Evolutionary conservation across 2,113 vertebrate genomes (phyloP), one percentile per base, ranked within the genome.

Genomic region (Menura novaehollandiae): DNA sequence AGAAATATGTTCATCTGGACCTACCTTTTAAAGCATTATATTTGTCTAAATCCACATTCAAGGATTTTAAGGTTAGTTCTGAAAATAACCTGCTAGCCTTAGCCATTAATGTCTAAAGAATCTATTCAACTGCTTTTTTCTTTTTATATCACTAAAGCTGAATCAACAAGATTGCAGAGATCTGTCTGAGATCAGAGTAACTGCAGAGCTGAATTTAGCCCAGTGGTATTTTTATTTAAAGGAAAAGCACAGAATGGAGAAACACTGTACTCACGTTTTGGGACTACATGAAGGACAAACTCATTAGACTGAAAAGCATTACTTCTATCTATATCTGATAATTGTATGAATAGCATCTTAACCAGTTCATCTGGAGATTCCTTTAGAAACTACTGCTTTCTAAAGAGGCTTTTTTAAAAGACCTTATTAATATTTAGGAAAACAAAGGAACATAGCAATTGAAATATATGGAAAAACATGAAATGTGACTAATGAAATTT

Each of bases 201-300:
- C 66, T 79, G 58, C 77, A 91, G 89, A 66, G 78, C 75, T 91
- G 91, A 94, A 94, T 90, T 94, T 85, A 91, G 88, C 55, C 79
- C 55, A 47, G 22, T 63, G 46, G 11, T 80, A 88, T 83, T 96
- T 91, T 83, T 80, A 12, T 88, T 71, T 77, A 62, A 95, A 88
- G 59, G n/a, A 89, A 62, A 81, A 95, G 47, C 19, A 13, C 22
- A 51, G 51, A 88, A 80, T 9, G 20, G 22, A 86, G 59, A 93
- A 95, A 88, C 1, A 4, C n/a, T 63, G 74, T 69, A 79, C 59
- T 93, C 23, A 1, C 2, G 17, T 20, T 82, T 90, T 69, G 84
- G 82, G 33, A 76, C 82, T 59, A 24, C 37, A 74, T 33, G 71
- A 88, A 95, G 85, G 88, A 90, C 82, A 83, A 94, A 86, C 12